Percentiles rank a stretch among this genome's conserved stretches.
These are phyloP conservation scores for Tetheella fluctuosa DNA, from an alignment of 2,888 invertebrate genomes.

Conservation along the genomic window DNA sequence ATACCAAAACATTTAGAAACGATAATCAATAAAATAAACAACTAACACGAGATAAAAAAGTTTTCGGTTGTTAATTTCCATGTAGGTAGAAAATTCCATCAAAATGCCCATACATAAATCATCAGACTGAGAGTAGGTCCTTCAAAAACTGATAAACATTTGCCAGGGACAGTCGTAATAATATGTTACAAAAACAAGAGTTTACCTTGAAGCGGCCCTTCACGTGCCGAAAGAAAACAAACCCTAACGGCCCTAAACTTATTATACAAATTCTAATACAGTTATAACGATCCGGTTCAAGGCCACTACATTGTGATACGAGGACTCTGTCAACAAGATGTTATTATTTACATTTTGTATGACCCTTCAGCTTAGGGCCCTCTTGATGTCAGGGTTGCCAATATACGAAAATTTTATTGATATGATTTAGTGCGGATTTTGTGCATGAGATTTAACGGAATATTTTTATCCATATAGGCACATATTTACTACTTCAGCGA, in stretches of 20 bases:
- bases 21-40: no score
- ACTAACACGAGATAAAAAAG: no score
- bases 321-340: neutral
- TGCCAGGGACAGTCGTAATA: neutral
- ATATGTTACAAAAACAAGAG: neutral
- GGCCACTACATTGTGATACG: neutral
- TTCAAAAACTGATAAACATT: neutral
- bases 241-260: neutral
- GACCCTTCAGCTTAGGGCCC: neutral
- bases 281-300: neutral
- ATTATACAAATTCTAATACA: neutral
- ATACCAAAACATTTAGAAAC: no score
- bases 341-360: neutral
- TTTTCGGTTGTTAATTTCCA: no score
- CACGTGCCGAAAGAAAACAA: conserved; percentile 3
- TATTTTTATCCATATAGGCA: no score
- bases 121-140: neutral
- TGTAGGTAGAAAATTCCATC: neutral
- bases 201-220: neutral
- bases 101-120: neutral
- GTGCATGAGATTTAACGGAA: no score
- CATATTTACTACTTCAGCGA: no score
- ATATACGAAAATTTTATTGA: no score
- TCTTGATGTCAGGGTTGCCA: neutral
- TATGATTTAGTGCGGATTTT: no score